A percentile compares a stretch with the other conserved stretches of the same genome.
These are phyloP conservation scores for Thysanoteuthis rhombus DNA, from an alignment of 2,888 invertebrate genomes.

Conservation along the genomic window DNA sequence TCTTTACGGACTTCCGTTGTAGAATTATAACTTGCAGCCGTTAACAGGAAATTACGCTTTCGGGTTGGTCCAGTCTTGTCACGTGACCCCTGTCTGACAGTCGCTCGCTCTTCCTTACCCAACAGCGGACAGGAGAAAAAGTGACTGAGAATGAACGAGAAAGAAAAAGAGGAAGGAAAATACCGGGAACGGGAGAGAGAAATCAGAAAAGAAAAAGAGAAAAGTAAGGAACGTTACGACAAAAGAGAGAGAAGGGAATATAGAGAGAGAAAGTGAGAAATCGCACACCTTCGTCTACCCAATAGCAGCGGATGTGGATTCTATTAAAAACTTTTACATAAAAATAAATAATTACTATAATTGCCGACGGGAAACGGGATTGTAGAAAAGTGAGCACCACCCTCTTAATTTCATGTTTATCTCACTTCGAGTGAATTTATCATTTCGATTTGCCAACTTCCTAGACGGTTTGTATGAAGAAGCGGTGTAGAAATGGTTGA, in stretches of 20 bases:
- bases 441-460: not conserved
- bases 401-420: not conserved
- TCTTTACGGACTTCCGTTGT: not conserved
- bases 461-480: not conserved
- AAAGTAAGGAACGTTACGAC: no score
- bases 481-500: not conserved
- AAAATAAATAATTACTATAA: conserved; percentile 12
- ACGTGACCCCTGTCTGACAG: not conserved
- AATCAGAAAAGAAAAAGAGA: no score
- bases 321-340: conserved; percentile 12
- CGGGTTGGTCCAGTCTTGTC: not conserved
- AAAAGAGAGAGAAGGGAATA: no score
- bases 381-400: not conserved
- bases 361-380: not conserved
- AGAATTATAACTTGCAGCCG: not conserved
- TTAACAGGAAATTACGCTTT: not conserved
- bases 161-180: no score
- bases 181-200: no score
- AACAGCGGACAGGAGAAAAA: no score
- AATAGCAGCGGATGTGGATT: not conserved
- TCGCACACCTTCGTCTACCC: not conserved
- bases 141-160: no score
- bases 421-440: not conserved
- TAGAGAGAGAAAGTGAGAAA: no score
- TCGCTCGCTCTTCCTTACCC: no score